A percentile compares a stretch with the other conserved stretches of the same genome.
Conservation (phyloP, 2,888 invertebrate genomes). For the Pterostichus niger region DNA sequence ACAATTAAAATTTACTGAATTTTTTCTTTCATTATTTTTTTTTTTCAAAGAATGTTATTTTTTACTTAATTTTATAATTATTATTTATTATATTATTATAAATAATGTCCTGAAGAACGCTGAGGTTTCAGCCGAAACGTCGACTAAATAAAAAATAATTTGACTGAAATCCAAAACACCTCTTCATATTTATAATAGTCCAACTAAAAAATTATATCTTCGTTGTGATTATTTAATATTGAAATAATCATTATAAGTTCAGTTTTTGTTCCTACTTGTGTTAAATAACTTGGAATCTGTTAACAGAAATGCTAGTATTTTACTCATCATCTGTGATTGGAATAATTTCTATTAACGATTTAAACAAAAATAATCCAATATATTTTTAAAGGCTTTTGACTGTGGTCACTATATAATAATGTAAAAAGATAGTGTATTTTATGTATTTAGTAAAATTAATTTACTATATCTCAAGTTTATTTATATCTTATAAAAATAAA, state of each 20-base stretch:
- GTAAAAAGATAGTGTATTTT: constrained; percentile 60
- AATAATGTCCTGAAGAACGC: no score
- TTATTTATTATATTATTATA: no score
- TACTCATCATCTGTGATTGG: constrained; percentile 58
- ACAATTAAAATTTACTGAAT: no score
- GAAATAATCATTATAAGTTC: constrained; percentile 21
- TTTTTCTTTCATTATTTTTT: no score
- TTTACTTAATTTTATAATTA: no score
- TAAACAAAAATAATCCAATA: constrained; percentile 53
- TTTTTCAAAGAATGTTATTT: no score
- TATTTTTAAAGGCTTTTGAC: constrained; percentile 62
- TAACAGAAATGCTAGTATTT: constrained; percentile 47
- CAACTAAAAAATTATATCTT: no score
- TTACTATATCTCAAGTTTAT: constrained; percentile 61
- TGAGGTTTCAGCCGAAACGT: no score
- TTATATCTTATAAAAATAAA: constrained; percentile 62
- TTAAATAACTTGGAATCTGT: constrained; percentile 29
- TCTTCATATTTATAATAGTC: no score
- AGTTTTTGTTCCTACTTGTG: constrained; percentile 41
- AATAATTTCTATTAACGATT: constrained; percentile 50
- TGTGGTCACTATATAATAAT: constrained; percentile 60
- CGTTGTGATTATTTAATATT: neutral
- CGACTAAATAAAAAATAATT: no score
- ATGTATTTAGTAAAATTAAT: constrained; percentile 63
- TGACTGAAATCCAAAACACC: no score